These are phyloP conservation scores for Cryptocephalus primarius DNA, from an alignment of 2,888 invertebrate species.

Conservation along the genomic window DNA sequence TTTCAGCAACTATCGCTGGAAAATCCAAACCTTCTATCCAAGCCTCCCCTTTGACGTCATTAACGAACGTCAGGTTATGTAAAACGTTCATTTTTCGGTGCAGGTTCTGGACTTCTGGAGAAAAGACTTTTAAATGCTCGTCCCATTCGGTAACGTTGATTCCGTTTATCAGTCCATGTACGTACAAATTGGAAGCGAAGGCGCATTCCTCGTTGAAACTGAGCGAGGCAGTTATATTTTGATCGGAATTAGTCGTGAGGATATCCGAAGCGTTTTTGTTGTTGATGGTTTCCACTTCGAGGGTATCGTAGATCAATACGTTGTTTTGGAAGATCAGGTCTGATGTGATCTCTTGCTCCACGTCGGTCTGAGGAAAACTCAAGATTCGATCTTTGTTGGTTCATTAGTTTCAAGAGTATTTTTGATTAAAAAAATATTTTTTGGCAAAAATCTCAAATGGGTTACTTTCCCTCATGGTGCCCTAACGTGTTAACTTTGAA, in stretches of 20 bases:
- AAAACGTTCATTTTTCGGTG: constrained; percentile 39
- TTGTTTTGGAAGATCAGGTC: constrained; percentile 34
- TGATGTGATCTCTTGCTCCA: constrained; percentile 33
- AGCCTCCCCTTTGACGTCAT: constrained; percentile 19
- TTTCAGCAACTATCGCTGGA: constrained; percentile 19
- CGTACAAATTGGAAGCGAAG: constrained; percentile 19
- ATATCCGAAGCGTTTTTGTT: constrained; percentile 29
- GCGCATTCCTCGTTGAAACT: constrained; percentile 25
- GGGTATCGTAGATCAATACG: constrained; percentile 24
- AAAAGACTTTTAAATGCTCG: constrained; percentile 29
- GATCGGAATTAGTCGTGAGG: constrained; percentile 33
- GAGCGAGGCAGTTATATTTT: constrained; percentile 27
- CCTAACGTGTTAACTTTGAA: too few species aligned
- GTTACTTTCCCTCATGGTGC: too few species aligned
- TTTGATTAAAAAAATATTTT: neutral
- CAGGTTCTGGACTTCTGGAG: constrained; percentile 33
- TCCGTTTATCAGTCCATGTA: constrained; percentile 26
- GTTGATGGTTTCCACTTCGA: constrained; percentile 26
- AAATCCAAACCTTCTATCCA: constrained; percentile 30
- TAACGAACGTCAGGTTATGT: constrained; percentile 32
- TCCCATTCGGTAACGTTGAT: constrained; percentile 39
- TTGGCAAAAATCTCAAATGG: too few species aligned
- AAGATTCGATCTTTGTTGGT: constrained; percentile 1
- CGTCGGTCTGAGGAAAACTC: constrained; percentile 4
- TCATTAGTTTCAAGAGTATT: neutral